Conservation (phyloP, 2,797 vertebrate species). For the Brachyrhaphis roseni region DNA sequence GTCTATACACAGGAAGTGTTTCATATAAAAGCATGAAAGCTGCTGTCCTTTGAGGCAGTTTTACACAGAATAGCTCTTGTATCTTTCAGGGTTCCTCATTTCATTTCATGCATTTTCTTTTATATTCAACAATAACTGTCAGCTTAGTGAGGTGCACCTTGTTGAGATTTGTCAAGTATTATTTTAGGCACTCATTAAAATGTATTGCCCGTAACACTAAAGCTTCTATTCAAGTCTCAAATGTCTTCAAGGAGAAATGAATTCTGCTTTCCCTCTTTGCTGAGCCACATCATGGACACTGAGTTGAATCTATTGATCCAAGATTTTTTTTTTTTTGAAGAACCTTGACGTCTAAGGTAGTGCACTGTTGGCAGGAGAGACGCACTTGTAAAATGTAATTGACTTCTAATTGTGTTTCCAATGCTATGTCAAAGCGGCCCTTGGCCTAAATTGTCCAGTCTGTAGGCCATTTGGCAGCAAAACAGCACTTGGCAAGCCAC, state of each 20-base stretch:
- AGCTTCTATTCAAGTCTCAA: neutral
- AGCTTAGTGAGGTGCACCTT: neutral
- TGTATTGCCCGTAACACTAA: neutral
- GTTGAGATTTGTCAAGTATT: neutral
- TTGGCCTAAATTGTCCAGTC: constrained; percentile 64
- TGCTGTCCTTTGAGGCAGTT: neutral
- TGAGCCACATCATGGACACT: neutral
- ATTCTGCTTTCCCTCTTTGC: neutral
- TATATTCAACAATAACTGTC: neutral
- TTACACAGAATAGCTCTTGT: neutral
- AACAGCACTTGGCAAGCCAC: constrained; percentile 60
- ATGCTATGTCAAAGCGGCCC: constrained; percentile 58
- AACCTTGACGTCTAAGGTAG: constrained; percentile 48
- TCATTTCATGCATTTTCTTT: neutral
- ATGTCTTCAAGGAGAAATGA: neutral
- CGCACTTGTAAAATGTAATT: constrained; percentile 57
- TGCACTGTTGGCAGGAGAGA: constrained; percentile 24
- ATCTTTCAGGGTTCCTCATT: neutral
- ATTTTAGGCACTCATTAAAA: neutral
- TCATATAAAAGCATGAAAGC: neutral
- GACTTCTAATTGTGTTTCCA: constrained; percentile 72
- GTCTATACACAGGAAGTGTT: neutral
- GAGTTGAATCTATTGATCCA: constrained; percentile 3
- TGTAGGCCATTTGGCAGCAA: constrained; percentile 71
- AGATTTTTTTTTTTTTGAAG: constrained; percentile 28